A percentile compares a stretch with the other conserved stretches of the same genome.
Evolutionary conservation across 1,140 invertebrate species (phyloP).

Genomic region (Rhopalosiphum padi): DNA sequence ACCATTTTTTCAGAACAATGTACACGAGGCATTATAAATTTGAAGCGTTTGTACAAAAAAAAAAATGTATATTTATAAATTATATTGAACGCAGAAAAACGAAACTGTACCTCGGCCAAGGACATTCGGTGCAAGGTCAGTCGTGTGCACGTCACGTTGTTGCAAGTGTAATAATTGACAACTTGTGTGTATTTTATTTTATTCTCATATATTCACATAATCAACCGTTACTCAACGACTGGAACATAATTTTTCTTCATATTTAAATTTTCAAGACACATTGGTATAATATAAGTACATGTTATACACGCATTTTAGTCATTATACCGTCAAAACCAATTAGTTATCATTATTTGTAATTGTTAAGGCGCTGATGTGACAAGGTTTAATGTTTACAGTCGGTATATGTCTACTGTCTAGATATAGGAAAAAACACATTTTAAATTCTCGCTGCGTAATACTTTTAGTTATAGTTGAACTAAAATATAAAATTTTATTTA

Average conservation of each 20-base stretch:
- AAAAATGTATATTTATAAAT: not conserved
- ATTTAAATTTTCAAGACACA: not conserved
- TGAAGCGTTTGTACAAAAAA: not conserved
- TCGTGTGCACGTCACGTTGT: conserved; percentile 26
- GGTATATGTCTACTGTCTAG: not conserved
- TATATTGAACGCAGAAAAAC: not conserved
- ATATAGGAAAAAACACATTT: not conserved
- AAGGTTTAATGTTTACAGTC: conserved; percentile 21
- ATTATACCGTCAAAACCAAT: not conserved
- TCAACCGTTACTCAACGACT: not conserved
- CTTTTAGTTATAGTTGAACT: not conserved
- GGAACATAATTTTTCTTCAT: not conserved
- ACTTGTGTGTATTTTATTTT: not conserved
- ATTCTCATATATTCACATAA: not conserved
- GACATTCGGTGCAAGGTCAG: conserved; percentile 26
- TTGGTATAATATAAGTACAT: not conserved
- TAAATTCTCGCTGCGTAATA: not conserved
- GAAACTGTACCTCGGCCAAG: conserved; percentile 36
- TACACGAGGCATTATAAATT: not conserved
- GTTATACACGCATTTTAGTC: conserved; percentile 30
- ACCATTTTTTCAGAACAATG: not conserved
- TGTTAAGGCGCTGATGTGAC: conserved; percentile 17
- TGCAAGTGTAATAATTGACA: conserved; percentile 31
- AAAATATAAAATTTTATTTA: not conserved
- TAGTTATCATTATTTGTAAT: conserved; percentile 46